Percentiles rank a stretch among this genome's conserved stretches.
Evolutionary conservation across 2,797 vertebrate species (phyloP).

Genomic region (Heteromormyrus szaboi): DNA sequence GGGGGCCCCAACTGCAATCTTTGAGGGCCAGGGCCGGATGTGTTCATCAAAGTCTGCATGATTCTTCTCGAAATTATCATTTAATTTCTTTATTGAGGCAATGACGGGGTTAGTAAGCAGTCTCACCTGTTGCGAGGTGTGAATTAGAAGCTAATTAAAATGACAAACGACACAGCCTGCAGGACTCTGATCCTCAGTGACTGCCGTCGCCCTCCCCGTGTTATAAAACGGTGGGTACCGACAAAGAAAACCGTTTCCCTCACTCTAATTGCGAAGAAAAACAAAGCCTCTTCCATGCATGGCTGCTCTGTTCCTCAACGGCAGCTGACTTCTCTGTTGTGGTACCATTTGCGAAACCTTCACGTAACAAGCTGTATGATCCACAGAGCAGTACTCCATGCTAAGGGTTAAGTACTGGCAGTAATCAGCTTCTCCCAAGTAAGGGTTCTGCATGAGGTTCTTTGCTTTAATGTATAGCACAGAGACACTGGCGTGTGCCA

Average conservation of each 20-base stretch:
- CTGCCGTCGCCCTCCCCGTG: no score
- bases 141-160: slow-evolving; percentile 3
- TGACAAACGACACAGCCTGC: background rate
- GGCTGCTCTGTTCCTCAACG: background rate
- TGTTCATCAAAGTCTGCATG: background rate
- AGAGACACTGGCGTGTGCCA: background rate
- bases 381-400: background rate
- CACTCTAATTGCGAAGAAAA: background rate
- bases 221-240: background rate
- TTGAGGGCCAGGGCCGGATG: background rate
- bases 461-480: background rate
- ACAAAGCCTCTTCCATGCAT: background rate
- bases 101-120: background rate
- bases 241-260: background rate
- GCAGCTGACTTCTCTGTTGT: background rate
- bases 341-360: background rate
- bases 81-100: background rate
- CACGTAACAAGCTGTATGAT: background rate
- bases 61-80: background rate
- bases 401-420: background rate
- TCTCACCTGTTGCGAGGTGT: background rate
- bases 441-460: background rate
- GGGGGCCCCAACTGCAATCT: background rate
- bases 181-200: background rate
- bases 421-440: background rate